Percentiles rank a stretch among this genome's conserved stretches.
These are phyloP conservation scores for Protomyctophum bolini DNA, from an alignment of 2,113 vertebrate genomes.

Conservation along the genomic window DNA sequence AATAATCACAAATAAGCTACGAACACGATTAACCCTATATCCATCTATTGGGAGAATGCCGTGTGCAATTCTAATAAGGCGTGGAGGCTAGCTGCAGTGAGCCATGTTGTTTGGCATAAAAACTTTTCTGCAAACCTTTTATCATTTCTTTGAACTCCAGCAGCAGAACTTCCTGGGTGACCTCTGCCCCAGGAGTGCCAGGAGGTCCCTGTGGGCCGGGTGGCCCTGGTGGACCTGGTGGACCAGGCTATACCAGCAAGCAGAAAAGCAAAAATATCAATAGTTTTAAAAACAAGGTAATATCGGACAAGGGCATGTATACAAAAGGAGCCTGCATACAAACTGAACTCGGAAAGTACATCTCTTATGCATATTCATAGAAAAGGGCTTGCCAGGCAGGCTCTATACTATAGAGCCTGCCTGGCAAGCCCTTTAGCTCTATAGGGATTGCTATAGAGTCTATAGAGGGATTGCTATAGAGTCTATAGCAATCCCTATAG, in stretches of 20 bases:
- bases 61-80: no score
- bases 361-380: background rate
- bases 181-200: slow-evolving; percentile 83
- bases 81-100: background rate
- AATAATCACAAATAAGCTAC: no score
- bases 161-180: slow-evolving; percentile 87
- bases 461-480: no score
- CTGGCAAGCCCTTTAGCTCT: no score
- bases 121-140: slow-evolving; percentile 79
- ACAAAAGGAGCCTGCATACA: background rate
- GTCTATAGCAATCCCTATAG: no score
- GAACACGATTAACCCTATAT: no score
- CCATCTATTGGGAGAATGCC: no score
- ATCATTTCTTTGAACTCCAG: slow-evolving; percentile 91
- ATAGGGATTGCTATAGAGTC: no score
- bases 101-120: background rate
- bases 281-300: background rate
- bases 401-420: no score
- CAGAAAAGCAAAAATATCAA: slow-evolving; percentile 25
- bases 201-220: slow-evolving; percentile 86
- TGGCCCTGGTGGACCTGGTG: slow-evolving; percentile 87
- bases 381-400: background rate
- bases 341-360: background rate
- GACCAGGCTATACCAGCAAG: slow-evolving; percentile 78
- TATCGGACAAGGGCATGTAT: background rate